These are phyloP conservation scores for Peromyscus nudipes DNA, from an alignment of 2,797 vertebrate genomes.

Conservation along the genomic window DNA sequence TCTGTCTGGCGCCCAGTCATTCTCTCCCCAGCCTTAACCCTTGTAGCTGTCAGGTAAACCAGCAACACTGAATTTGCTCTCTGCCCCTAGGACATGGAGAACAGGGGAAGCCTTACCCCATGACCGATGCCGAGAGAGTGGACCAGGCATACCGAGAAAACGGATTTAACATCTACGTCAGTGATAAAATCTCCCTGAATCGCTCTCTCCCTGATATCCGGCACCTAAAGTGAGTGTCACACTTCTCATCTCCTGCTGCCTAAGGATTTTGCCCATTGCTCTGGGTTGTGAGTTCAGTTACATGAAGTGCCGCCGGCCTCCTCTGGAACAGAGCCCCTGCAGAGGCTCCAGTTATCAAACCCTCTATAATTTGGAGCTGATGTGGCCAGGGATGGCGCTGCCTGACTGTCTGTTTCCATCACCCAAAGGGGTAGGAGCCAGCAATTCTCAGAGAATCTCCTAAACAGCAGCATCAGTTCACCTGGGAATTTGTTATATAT, in stretches of 20 bases:
- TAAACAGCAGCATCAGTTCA: background rate
- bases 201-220: constrained; percentile 97
- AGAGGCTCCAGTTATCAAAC: background rate
- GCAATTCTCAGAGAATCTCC: background rate
- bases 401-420: background rate
- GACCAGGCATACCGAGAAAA: constrained; percentile 98
- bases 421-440: background rate
- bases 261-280: background rate
- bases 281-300: background rate
- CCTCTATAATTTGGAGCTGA: background rate
- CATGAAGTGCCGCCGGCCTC: rapidly evolving
- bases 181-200: constrained; percentile 96
- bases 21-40: background rate
- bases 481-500: background rate
- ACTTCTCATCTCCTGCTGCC: constrained; percentile 39
- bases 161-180: constrained; percentile 98
- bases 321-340: background rate
- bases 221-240: constrained; percentile 94
- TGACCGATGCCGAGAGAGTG: constrained; percentile 93
- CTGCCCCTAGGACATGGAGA: constrained; percentile 93
- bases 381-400: rapidly evolving
- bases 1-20: background rate
- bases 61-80: constrained; percentile 62
- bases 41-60: background rate
- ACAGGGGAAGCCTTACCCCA: constrained; percentile 94